Evolutionary conservation across 2,113 vertebrate species (phyloP).

Genomic region (Gadus chalcogrammus): DNA sequence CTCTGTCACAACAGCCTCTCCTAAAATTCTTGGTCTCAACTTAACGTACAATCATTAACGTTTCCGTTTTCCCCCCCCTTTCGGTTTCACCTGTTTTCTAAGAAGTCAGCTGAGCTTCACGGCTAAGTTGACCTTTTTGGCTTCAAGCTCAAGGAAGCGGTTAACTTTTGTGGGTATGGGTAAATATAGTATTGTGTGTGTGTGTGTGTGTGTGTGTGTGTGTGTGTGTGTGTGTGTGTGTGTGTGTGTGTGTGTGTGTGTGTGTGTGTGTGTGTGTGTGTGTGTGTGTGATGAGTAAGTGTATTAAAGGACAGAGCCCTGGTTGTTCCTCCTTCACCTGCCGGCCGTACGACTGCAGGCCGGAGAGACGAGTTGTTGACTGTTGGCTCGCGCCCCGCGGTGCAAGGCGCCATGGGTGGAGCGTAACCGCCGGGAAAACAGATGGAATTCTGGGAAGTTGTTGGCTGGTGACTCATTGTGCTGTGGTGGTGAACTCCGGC

Average conservation of each 20-base stretch:
- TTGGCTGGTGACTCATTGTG: no score
- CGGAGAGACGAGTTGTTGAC: constrained; percentile 41
- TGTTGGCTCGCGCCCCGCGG: constrained; percentile 34
- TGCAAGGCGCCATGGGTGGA: constrained; percentile 18
- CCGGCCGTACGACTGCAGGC: constrained; percentile 20
- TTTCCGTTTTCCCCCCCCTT: background rate
- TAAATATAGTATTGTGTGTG: no score
- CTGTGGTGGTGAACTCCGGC: no score
- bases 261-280: constrained; percentile 12
- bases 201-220: constrained; percentile 38
- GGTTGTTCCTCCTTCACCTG: constrained; percentile 47
- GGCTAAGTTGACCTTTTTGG: no score
- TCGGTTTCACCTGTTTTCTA: no score
- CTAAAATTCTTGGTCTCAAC: constrained; percentile 26
- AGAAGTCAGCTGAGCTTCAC: no score
- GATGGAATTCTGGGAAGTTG: constrained; percentile 33
- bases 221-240: constrained; percentile 38
- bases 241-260: constrained; percentile 12
- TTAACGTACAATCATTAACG: no score
- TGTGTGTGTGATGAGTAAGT: constrained; percentile 37
- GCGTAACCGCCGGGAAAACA: constrained; percentile 34
- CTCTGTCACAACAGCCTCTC: background rate
- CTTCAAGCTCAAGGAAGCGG: constrained; percentile 34
- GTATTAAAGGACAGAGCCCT: constrained; percentile 36
- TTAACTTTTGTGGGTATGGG: constrained; percentile 44